Conservation (phyloP, 2,113 vertebrate genomes). For the Protobothrops mucrosquamatus region DNA sequence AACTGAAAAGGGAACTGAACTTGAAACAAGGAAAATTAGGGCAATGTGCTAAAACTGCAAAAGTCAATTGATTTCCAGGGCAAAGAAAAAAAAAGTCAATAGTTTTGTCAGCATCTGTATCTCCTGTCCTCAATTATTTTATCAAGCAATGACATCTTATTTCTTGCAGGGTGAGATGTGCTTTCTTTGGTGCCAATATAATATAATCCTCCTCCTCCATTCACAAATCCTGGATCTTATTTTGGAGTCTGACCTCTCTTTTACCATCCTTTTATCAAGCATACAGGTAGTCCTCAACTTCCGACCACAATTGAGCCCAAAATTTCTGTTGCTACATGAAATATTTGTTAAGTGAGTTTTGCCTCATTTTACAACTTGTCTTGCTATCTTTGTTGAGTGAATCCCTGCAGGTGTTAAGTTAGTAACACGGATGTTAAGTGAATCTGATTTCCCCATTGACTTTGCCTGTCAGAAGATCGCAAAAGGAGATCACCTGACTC, state of each 20-base stretch:
- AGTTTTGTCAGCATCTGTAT: background rate
- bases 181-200: slow-evolving; percentile 41
- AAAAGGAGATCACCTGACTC: background rate
- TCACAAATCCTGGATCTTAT: slow-evolving; percentile 46
- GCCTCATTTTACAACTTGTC: background rate
- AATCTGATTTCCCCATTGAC: background rate
- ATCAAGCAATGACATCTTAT: slow-evolving; percentile 34
- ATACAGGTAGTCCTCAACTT: slow-evolving; percentile 43
- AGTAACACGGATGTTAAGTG: background rate
- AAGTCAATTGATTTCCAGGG: background rate
- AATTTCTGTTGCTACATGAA: background rate
- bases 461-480: background rate
- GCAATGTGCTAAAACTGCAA: background rate
- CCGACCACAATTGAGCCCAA: too few relatives aligned
- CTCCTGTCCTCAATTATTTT: slow-evolving; percentile 32
- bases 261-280: slow-evolving; percentile 42
- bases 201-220: slow-evolving; percentile 9
- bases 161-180: background rate
- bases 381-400: background rate
- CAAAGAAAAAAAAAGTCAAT: background rate
- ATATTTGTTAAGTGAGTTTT: background rate
- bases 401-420: background rate
- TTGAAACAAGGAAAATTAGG: slow-evolving; percentile 31
- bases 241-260: slow-evolving; percentile 55
- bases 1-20: slow-evolving; percentile 43